A percentile compares a stretch with the other conserved stretches of the same genome.
Conservation (phyloP, 2,888 invertebrate genomes). For the Gryllus longicercus region DNA sequence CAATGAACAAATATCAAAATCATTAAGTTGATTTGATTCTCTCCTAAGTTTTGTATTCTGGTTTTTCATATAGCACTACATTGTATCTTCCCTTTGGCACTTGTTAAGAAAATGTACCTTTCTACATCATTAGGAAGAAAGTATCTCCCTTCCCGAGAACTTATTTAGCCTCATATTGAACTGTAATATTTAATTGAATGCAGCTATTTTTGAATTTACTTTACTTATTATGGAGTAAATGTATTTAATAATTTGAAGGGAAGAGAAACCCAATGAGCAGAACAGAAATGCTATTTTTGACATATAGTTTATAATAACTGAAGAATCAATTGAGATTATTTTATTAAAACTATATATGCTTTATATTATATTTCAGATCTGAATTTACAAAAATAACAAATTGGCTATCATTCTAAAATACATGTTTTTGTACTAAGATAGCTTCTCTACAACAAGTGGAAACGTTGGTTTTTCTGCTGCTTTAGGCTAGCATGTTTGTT, state of each 20-base stretch:
- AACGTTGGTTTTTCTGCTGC: too few relatives aligned
- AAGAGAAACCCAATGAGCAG: neutral
- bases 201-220: neutral
- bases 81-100: slow-evolving; percentile 5
- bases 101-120: neutral
- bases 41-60: neutral
- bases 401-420: too few relatives aligned
- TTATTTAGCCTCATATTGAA: too few relatives aligned
- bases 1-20: too few relatives aligned
- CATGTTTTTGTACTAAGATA: too few relatives aligned
- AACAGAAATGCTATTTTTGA: slow-evolving; percentile 6
- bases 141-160: neutral
- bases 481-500: too few relatives aligned
- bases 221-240: neutral
- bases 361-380: too few relatives aligned
- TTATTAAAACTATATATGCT: neutral
- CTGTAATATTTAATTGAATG: neutral
- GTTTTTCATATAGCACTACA: neutral
- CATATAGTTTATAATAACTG: slow-evolving; percentile 10
- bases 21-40: too few relatives aligned
- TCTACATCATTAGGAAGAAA: neutral
- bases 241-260: neutral
- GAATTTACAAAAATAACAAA: too few relatives aligned
- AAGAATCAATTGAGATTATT: neutral
- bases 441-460: too few relatives aligned